Conservation (phyloP, 1,140 invertebrate species). For the Drosophila willistoni region DNA sequence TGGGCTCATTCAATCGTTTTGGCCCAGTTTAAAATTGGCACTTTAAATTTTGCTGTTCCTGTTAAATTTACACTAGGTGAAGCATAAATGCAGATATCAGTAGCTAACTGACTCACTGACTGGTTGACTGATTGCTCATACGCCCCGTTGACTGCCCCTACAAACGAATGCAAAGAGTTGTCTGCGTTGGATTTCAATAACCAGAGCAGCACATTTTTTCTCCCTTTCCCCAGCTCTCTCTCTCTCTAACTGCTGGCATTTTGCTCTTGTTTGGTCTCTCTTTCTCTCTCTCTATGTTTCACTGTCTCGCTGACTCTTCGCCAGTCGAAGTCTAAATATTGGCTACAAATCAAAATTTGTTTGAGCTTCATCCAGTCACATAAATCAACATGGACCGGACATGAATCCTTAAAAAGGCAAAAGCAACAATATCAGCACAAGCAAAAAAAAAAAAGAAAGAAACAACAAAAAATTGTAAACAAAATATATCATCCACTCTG, state of each 20-base stretch:
- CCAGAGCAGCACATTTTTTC: conserved; percentile 27
- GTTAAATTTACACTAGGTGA: conserved; percentile 48
- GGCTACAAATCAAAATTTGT: conserved; percentile 60
- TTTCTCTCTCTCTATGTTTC: conserved; percentile 11
- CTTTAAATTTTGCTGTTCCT: conserved; percentile 1
- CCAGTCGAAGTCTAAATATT: conserved; percentile 23
- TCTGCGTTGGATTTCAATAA: conserved; percentile 63
- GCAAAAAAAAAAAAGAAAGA: conserved; percentile 15
- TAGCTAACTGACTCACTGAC: conserved; percentile 64
- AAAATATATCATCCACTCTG: conserved; percentile 15
- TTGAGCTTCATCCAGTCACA: conserved; percentile 21
- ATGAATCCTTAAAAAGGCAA: conserved; percentile 38
- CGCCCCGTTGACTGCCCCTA: conserved; percentile 64
- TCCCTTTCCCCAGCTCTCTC: not conserved
- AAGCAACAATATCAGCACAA: not conserved
- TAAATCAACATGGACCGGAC: conserved; percentile 42
- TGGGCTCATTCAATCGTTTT: not conserved
- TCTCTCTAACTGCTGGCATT: not conserved
- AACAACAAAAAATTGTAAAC: conserved; percentile 1
- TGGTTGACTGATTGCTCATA: conserved; percentile 77
- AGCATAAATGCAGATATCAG: conserved; percentile 68
- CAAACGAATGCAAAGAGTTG: conserved; percentile 29
- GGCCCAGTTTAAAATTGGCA: not conserved
- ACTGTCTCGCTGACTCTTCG: conserved; percentile 21
- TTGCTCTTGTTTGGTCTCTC: not conserved